A percentile compares a stretch with the other conserved stretches of the same genome.
Evolutionary conservation across 2,797 vertebrate genomes (phyloP).

Genomic region (Chloroceryle amazona): DNA sequence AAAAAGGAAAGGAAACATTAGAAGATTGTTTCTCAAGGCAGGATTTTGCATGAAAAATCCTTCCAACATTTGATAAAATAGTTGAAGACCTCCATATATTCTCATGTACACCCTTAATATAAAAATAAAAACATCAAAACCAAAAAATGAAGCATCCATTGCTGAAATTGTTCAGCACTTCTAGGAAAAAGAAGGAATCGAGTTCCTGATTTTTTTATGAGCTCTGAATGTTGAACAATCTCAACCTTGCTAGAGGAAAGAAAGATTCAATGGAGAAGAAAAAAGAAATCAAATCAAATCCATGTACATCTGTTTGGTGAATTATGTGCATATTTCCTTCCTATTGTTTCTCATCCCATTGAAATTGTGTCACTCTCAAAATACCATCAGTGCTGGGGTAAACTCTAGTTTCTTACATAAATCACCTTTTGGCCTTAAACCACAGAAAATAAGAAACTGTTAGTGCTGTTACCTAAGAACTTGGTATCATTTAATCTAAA

Average conservation of each 20-base stretch:
- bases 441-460: neutral
- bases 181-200: neutral
- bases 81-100: neutral
- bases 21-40: neutral
- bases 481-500: neutral
- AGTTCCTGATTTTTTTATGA: neutral
- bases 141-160: neutral
- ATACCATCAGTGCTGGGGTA: neutral
- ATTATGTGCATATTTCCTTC: neutral
- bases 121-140: neutral
- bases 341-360: neutral
- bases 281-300: neutral
- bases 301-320: neutral
- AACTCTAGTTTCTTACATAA: constrained; percentile 13
- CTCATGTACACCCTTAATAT: neutral
- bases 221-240: neutral
- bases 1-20: neutral
- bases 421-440: constrained; percentile 18
- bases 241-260: neutral
- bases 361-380: neutral
- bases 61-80: neutral
- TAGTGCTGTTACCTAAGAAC: constrained; percentile 9
- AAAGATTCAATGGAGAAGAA: neutral
- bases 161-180: neutral
- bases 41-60: neutral